Base-by-base conservation (phyloP, 2,888 invertebrate genomes). In the Andrena dorsata region DNA sequence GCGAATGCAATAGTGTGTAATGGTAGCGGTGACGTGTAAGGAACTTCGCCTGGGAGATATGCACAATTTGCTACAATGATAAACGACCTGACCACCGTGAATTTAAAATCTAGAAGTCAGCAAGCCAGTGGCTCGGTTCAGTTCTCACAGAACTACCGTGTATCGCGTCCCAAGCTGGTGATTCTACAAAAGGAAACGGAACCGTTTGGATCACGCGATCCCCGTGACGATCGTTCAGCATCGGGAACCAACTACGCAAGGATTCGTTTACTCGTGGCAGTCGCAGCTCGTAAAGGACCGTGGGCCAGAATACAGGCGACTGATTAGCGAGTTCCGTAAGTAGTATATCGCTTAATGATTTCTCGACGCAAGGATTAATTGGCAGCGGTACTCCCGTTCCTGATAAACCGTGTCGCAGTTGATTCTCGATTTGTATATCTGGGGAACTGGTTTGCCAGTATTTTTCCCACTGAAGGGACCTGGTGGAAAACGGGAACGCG, bases 361-460 rank as follows among this genome's bases (percentile, higher is more conserved):
- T 60, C 26, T 30, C n/a, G 20, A 10, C 8, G 8, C n/a, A 41
- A 51, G 4, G 35, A 20, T 65, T 60, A 58, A 74, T 53, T 16
- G 60, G 3, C 41, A 64, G 32, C 47, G 47, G 16, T 8, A 49
- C 35, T 41, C 8, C 7, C 6, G 7, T 28, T 13, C 41, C 23
- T 56, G 71, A 63, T 63, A 35, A 81, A 32, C 56, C 49, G 28
- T 7, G 76, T 16, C 10, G 71, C 61, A 65, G 56, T 69, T 61
- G 68, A 82, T 68, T 64, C 64, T 26, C 71, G 53, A 76, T 71
- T 64, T 64, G 58, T 68, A 32, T 16, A 49, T 8, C 49, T n/a
- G n/a, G n/a, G 20, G 26, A 82, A 82, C 82, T 76, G 83, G 82
- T 76, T 82, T 82, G 2, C 13, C 7, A 58, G 0, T 2, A 47